These are phyloP conservation scores for Macrosoma leucophasiata DNA, from an alignment of 2,888 invertebrate species.

Conservation along the genomic window DNA sequence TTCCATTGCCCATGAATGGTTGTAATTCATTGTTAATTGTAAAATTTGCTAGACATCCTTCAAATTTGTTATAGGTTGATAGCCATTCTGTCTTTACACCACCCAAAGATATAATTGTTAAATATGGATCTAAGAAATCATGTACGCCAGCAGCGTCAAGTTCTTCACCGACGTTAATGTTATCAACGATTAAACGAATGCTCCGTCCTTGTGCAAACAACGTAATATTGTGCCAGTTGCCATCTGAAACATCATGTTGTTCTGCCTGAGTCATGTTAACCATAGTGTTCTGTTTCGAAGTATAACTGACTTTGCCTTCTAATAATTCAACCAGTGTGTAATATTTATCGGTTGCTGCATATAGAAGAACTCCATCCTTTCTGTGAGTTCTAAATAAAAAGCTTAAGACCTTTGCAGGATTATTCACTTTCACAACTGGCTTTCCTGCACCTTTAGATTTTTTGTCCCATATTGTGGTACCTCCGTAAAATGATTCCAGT, in stretches of 20 bases:
- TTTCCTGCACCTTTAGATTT: slow-evolving; percentile 44
- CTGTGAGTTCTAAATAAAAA: slow-evolving; percentile 88
- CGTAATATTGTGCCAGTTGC: slow-evolving; percentile 92
- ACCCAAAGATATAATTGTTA: slow-evolving; percentile 87
- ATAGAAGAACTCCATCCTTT: slow-evolving; percentile 87
- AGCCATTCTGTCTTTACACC: slow-evolving; percentile 81
- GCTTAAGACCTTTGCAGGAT: slow-evolving; percentile 83
- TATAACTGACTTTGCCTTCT: slow-evolving; percentile 85
- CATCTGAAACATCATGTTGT: slow-evolving; percentile 81
- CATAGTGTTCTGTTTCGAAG: slow-evolving; percentile 84
- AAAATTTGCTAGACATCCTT: slow-evolving; percentile 93
- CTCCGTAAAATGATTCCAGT: slow-evolving; percentile 85
- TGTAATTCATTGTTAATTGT: slow-evolving; percentile 92
- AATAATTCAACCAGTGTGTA: slow-evolving; percentile 88
- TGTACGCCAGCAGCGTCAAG: slow-evolving; percentile 91
- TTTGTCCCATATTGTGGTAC: slow-evolving; percentile 81
- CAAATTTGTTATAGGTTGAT: slow-evolving; percentile 80
- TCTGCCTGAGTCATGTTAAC: slow-evolving; percentile 88
- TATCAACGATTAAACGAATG: slow-evolving; percentile 83
- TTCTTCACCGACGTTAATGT: slow-evolving; percentile 85
- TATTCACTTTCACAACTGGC: slow-evolving; percentile 46
- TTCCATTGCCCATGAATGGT: slow-evolving; percentile 91
- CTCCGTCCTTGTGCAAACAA: slow-evolving; percentile 82
- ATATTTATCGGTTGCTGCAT: slow-evolving; percentile 90
- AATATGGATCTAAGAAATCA: slow-evolving; percentile 93